Percentiles rank a stretch among this genome's conserved stretches.
phyloP scores from a whole-genome alignment of 2,797 vertebrate species.

The Lophotriccus pileatus region DNA sequence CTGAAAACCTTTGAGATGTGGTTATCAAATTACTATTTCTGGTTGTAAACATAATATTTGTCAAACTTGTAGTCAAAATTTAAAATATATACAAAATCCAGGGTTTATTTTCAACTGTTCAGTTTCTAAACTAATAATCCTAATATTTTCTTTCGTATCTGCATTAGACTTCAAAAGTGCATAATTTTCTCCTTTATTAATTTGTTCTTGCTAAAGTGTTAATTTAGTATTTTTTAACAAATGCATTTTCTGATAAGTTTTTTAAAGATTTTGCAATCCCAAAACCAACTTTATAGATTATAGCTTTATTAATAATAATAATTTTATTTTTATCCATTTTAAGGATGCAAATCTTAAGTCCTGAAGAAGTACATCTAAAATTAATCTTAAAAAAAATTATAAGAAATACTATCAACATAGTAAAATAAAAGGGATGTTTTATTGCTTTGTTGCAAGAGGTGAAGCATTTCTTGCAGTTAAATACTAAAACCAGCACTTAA shows the following conservation, averaged over 20 bases:
- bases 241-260: background rate
- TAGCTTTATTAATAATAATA: background rate
- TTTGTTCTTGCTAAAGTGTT: background rate
- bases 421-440: background rate
- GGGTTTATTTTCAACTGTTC: background rate
- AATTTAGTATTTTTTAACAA: background rate
- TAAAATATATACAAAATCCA: background rate
- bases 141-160: background rate
- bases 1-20: conserved; percentile 16
- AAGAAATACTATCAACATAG: background rate
- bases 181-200: background rate
- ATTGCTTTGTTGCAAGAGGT: background rate
- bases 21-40: conserved; percentile 32
- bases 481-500: background rate
- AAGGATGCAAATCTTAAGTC: background rate
- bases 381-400: background rate
- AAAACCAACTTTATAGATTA: background rate
- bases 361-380: background rate
- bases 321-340: background rate
- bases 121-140: background rate
- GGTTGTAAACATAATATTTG: background rate
- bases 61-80: background rate
- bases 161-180: background rate
- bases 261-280: background rate
- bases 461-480: conserved; percentile 5